Base-by-base conservation (phyloP, 30 jellyfish, hydroid and myxozoan species). In the Turritopsis dohrnii region DNA sequence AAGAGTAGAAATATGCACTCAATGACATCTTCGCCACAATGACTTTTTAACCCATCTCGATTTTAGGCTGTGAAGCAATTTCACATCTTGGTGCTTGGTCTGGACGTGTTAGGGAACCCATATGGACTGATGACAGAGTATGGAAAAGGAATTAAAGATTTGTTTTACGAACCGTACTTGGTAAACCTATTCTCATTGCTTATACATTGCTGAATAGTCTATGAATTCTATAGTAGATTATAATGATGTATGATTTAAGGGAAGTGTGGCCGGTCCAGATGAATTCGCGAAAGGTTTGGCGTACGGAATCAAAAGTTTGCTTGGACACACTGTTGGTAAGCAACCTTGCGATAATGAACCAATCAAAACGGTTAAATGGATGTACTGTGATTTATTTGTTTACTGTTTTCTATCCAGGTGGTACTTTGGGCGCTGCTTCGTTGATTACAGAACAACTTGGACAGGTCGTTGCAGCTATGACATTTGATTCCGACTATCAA, bases 321-420 rank as follows among this genome's bases (percentile, higher is more conserved):
- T 87, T 24, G 95, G 95, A 21, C 95, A 87, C 84, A 87, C 95
- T 13, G 77, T 87, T 53, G 95, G 95, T 87, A 82, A 53, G 88
- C 26, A 23, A 69, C 9, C 77, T 7, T 27, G 8, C 21, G 19
- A 7, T 69, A 27, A 69, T 23, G 8, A 69, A 69, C 28, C 30
- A 69, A 69, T 41, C 60, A 41, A 41, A 41, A 3, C 9, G 9
- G 9, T 41, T 41, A 13, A n/a, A 16, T 72, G 23, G 18, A 19
- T 72, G 18, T 16, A 72, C 17, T 72, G 65, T 75, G 75, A 22
- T 75, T 1, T 81, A 53, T 81, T 21, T 4, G 28, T 54, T 16
- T 53, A 24, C 20, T 20, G 7, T 25, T 16, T 8, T 71, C 21
- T 52, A 26, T 28, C 13, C 53, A 84, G 90, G 90, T 27, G 90